Evolutionary conservation across 1,140 invertebrate species (phyloP).

Genomic region (Wasmannia auropunctata): DNA sequence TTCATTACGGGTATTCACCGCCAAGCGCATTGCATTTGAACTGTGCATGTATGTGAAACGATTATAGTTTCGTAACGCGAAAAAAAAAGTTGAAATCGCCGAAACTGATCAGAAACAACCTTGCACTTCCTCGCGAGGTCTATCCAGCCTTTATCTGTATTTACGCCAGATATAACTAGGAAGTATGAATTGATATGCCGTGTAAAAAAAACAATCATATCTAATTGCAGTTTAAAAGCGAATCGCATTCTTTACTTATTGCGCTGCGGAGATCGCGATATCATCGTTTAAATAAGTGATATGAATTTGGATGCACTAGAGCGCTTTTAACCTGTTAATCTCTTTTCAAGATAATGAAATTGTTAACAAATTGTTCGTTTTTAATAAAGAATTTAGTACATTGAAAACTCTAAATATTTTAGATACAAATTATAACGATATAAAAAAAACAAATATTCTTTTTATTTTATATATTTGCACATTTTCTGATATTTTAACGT

Average conservation of each 20-base stretch:
- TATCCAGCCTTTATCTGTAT: background rate
- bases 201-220: background rate
- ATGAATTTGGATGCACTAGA: background rate
- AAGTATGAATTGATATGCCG: background rate
- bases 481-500: background rate
- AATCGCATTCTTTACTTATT: background rate
- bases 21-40: background rate
- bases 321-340: background rate
- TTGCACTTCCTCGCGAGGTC: background rate
- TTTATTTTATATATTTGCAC: background rate
- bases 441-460: background rate
- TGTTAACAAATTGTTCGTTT: background rate
- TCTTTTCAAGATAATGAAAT: background rate
- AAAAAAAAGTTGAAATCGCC: background rate
- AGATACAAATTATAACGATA: background rate
- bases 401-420: background rate
- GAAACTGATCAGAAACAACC: background rate
- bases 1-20: background rate
- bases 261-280: conserved; percentile 18
- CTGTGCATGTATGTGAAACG: background rate
- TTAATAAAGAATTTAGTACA: background rate
- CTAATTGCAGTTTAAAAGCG: background rate
- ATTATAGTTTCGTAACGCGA: conserved; percentile 10
- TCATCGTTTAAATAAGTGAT: conserved; percentile 39
- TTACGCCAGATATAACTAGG: background rate